Evolutionary conservation across 2,797 vertebrate species (phyloP).

Genomic region (Coregonus ussuriensis): DNA sequence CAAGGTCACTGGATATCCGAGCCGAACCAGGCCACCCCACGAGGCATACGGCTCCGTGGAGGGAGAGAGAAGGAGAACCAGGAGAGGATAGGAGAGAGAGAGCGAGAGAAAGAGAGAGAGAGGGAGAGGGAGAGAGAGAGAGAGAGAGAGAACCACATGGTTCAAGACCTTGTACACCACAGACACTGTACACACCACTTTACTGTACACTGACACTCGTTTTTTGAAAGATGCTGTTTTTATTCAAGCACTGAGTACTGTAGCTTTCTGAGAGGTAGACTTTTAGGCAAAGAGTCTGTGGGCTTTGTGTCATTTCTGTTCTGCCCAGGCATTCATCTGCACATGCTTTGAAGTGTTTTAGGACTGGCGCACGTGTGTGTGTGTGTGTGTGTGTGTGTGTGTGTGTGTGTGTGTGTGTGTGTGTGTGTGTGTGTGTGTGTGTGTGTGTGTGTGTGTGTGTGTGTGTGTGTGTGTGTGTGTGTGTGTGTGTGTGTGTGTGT

Average conservation of each 20-base stretch:
- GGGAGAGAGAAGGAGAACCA: conserved; percentile 2
- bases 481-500: conserved; percentile 12
- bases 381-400: not conserved
- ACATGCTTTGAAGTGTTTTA: conserved; percentile 8
- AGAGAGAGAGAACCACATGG: not conserved
- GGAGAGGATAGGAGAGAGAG: not conserved
- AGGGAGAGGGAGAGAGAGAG: not conserved
- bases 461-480: no score
- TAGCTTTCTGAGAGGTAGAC: conserved; percentile 4
- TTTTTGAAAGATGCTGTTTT: conserved; percentile 3
- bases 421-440: not conserved
- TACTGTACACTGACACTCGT: not conserved
- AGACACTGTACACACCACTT: not conserved
- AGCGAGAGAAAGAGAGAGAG: not conserved
- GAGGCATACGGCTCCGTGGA: not conserved
- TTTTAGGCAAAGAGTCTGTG: not conserved
- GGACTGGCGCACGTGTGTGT: not conserved
- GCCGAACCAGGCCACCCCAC: no score
- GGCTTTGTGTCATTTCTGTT: not conserved
- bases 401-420: not conserved
- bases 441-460: not conserved
- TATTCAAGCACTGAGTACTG: not conserved
- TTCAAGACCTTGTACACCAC: not conserved
- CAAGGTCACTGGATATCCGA: not conserved
- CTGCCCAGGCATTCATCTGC: not conserved